Conservation (phyloP, 2,113 vertebrate genomes). For the Edolisoma coerulescens region DNA sequence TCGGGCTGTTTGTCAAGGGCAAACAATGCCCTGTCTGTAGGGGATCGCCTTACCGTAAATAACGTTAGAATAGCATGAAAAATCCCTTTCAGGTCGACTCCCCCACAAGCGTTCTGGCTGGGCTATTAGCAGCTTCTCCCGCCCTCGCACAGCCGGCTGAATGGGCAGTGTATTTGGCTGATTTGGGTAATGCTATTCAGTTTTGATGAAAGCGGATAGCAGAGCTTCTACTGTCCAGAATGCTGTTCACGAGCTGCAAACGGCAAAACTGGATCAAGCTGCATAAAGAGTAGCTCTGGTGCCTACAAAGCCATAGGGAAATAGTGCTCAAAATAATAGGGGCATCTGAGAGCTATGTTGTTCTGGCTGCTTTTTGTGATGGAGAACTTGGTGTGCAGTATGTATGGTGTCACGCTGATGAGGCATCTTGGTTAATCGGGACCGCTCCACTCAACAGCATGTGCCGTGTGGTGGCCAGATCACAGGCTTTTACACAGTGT, state of each 20-base stretch:
- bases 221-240: neutral
- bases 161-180: neutral
- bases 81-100: slow-evolving; percentile 72
- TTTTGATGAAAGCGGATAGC: neutral
- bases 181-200: neutral
- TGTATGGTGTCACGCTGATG: neutral
- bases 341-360: neutral
- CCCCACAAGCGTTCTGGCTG: slow-evolving; percentile 49
- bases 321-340: neutral
- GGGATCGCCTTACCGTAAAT: slow-evolving; percentile 69
- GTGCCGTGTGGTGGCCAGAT: neutral
- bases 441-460: fast-evolving
- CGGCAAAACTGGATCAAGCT: neutral
- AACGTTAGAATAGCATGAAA: slow-evolving; percentile 64
- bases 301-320: neutral
- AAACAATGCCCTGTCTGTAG: slow-evolving; percentile 70
- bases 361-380: neutral
- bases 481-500: fast-evolving
- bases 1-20: slow-evolving; percentile 49
- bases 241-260: neutral
- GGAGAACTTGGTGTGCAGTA: neutral
- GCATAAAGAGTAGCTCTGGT: neutral
- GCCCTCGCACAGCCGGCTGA: neutral
- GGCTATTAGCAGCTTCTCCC: slow-evolving; percentile 1
- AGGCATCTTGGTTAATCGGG: neutral